A percentile compares a stretch with the other conserved stretches of the same genome.
Conservation (phyloP, 2,797 vertebrate genomes). For the Micrastur ruficollis region DNA sequence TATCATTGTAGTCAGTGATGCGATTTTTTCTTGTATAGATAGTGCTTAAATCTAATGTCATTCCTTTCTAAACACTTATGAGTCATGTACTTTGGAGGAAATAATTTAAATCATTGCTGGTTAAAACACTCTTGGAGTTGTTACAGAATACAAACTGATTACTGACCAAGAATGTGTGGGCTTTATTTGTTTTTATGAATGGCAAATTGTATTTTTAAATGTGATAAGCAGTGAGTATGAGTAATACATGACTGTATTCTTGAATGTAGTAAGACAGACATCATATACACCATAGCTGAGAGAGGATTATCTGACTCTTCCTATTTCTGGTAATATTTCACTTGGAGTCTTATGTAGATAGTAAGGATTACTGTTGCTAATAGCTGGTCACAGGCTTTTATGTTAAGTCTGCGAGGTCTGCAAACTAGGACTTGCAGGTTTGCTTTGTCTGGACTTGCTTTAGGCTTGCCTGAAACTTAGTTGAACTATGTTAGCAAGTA, state of each 20-base stretch:
- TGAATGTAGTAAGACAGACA: not conserved
- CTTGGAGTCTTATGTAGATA: not conserved
- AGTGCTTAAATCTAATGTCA: not conserved
- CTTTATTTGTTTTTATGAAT: not conserved
- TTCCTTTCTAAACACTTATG: not conserved
- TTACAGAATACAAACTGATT: not conserved
- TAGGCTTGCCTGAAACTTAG: not conserved
- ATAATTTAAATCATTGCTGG: rapidly evolving
- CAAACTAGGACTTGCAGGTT: not conserved
- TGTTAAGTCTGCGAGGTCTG: not conserved
- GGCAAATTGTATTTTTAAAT: not conserved
- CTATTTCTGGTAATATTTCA: not conserved
- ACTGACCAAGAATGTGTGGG: not conserved
- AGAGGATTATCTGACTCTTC: not conserved
- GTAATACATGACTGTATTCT: not conserved
- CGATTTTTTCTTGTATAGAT: not conserved
- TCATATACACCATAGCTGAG: not conserved
- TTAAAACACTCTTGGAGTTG: not conserved
- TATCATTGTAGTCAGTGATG: not conserved
- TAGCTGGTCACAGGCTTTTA: not conserved
- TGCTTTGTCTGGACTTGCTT: not conserved
- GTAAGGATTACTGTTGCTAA: not conserved
- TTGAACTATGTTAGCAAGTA: not conserved
- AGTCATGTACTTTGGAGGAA: not conserved
- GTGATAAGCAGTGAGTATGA: not conserved